Base-by-base conservation (phyloP, 2,888 invertebrate species). In the Geotrupes spiniger region DNA sequence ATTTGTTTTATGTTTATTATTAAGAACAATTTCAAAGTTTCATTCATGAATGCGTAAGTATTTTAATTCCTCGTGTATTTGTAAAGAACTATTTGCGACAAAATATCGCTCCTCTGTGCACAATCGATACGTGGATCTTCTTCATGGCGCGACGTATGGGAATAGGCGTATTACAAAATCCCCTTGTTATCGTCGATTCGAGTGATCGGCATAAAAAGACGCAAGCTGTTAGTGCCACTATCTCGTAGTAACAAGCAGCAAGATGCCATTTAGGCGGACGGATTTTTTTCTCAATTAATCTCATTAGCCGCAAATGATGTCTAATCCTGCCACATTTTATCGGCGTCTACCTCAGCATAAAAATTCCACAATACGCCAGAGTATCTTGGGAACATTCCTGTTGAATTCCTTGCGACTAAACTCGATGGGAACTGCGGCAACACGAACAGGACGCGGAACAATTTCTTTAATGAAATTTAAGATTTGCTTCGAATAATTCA, bases 351-450 rank as follows among this genome's bases (percentile, higher is more conserved):
- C 33, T 33, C 8, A 15, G 9, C 11, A 15, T 33, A 33, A 33
- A 33, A 33, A 33, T 33, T 33, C 33, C 15, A 33, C 15, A 12
- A 33, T 33, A 33, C 29, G 12, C 29, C 33, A 14, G 33, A 33
- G 33, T 33, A 33, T 10, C 33, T 10, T 33, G 33, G 33, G 33
- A 33, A 33, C 33, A 33, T 33, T 33, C 33, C 15, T 10, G 2
- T 9, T 14, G 14, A 14, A 33, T 33, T 33, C 33, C 15, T 10
- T 12, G 11, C 33, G 14, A 14, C n/a, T 33, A 14, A 8, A 10
- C 9, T 33, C 15, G 33, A 33, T 14, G 33, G 14, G 33, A 33
- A 14, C 33, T 10, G 12, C 33, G 15, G 11, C 8, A 33, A 33
- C 29, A 29, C 10, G 29, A 29, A 29, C 2, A 29, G 5, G 10